Percentiles rank a stretch among this genome's conserved stretches.
Conservation (phyloP, 2,113 vertebrate genomes). For the Numenius arquata region DNA sequence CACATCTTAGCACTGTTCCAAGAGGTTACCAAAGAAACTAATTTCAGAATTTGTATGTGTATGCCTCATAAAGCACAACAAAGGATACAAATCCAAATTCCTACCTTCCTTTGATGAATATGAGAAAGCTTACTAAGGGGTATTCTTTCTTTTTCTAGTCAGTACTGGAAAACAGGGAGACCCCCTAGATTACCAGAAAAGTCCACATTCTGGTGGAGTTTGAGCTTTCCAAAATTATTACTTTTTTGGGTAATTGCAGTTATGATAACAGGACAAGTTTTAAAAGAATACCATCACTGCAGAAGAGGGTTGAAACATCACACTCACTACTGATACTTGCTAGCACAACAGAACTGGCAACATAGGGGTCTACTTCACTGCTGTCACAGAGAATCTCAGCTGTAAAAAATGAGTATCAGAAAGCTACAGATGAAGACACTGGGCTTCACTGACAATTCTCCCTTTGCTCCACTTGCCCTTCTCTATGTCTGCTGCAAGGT, state of each 20-base stretch:
- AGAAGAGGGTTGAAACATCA: background rate
- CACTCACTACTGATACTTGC: background rate
- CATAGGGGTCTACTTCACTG: too few species aligned
- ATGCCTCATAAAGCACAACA: background rate
- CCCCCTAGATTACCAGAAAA: background rate
- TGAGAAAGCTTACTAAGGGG: background rate
- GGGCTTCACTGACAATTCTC: background rate
- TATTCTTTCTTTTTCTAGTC: background rate
- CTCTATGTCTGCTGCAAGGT: background rate
- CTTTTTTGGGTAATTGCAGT: background rate
- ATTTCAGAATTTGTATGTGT: background rate
- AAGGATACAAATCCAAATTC: background rate
- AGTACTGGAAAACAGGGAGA: background rate
- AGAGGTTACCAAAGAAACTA: background rate
- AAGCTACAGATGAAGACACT: background rate
- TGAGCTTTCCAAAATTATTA: background rate
- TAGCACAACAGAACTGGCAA: background rate
- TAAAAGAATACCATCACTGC: background rate
- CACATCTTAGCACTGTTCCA: background rate
- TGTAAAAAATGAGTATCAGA: background rate
- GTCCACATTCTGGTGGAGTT: background rate
- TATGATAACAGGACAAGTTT: background rate
- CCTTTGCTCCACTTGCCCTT: background rate
- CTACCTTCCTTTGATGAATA: background rate
- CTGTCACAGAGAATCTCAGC: background rate